Evolutionary conservation across 2,888 invertebrate genomes (phyloP), one percentile per base, ranked within the genome.

Genomic region (Mythimna albipuncta): DNA sequence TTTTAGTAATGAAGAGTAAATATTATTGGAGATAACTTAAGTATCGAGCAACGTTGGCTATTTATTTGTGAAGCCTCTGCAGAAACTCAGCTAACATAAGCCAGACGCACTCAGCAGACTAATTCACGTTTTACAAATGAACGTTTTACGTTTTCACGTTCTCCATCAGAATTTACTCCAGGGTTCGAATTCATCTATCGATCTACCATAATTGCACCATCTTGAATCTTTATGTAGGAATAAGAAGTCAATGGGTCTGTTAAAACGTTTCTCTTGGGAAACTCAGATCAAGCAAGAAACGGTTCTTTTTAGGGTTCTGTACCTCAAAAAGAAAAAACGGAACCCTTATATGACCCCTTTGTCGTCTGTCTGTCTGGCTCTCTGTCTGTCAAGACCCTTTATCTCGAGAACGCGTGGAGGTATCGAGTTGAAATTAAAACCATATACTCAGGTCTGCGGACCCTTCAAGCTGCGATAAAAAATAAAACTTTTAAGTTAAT

Each of bases 31-130:
- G 2, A 16, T 47, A 61, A 26, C 47, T 26, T 38, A 54, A 79
- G 72, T 62, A 72, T 21, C 47, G 54, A 59, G 52, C 52, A 74
- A 59, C 59, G 52, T 59, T 52, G 47, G 32, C 32, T 75, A 64
- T 65, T 62, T 65, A 62, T 52, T 62, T 62, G 62, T 71, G 21
- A 52, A 81, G 52, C 77, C 81, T 57, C 44, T 62, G 81, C 67
- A 66, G 62, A 81, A 75, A 75, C 32, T 16, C 3, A 32, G 59
- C 44, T 19, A 75, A 81, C 62, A 75, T 63, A 75, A 63, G 19
- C 67, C 76, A 77, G 76, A 81, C 26, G 21, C 57, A 47, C 47
- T 47, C 47, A 10, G 57, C 81, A 75, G 57, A 63, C 41, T 52
- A 41, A 62, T 81, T 81, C 66, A 81, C 32, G 67, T 62, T 41